Percentiles rank a stretch among this genome's conserved stretches.
Conservation (phyloP, 2,797 vertebrate species). For the Cuniculus paca region DNA sequence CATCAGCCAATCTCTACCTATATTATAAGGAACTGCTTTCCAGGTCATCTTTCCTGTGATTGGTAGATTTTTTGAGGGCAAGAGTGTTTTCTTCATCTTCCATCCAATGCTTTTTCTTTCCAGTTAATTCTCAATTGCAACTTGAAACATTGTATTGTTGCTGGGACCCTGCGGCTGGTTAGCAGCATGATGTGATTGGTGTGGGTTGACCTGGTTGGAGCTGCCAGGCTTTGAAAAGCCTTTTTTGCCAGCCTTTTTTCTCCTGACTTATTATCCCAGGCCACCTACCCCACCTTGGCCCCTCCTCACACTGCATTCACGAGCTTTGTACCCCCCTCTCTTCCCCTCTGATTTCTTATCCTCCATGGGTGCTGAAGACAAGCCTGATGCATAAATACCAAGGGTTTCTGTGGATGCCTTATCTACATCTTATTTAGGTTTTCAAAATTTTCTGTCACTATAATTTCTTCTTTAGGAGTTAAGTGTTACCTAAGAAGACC, state of each 20-base stretch:
- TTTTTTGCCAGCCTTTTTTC: not conserved
- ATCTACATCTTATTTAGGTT: not conserved
- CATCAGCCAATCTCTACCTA: not conserved
- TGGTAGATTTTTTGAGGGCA: not conserved
- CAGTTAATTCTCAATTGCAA: not conserved
- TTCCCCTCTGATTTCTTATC: not conserved
- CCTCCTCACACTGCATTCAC: not conserved
- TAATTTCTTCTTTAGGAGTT: not conserved
- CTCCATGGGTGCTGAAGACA: not conserved
- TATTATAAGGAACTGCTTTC: not conserved
- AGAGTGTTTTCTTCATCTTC: constrained; percentile 29
- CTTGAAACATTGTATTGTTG: not conserved
- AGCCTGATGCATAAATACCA: not conserved
- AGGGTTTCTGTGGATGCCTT: not conserved
- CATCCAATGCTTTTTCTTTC: not conserved
- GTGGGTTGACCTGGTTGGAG: not conserved
- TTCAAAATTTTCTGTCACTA: not conserved
- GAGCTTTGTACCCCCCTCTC: not conserved
- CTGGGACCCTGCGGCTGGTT: not conserved
- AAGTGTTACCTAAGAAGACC: not conserved
- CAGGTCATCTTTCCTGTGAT: not conserved
- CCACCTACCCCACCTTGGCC: not conserved
- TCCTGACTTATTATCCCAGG: not conserved
- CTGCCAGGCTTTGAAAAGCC: not conserved
- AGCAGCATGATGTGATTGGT: not conserved